Evolutionary conservation across 2,113 vertebrate genomes (phyloP).

Genomic region (Sorex fumeus): DNA sequence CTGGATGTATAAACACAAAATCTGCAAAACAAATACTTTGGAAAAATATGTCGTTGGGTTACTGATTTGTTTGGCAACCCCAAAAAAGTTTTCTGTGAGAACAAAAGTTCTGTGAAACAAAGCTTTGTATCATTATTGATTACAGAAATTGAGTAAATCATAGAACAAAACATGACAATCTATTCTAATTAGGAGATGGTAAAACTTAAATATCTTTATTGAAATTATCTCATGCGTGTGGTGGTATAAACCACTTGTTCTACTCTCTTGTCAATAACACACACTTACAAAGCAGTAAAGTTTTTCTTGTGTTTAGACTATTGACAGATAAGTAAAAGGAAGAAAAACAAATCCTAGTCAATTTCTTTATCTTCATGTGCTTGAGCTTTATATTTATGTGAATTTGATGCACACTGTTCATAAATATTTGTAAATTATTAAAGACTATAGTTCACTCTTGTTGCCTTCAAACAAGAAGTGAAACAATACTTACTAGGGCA

Average conservation of each 20-base stretch:
- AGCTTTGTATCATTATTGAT: constrained; percentile 5
- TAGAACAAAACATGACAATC: constrained; percentile 20
- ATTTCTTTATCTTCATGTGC: not conserved
- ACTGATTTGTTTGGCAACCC: constrained; percentile 51
- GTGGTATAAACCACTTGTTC: not conserved
- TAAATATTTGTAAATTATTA: constrained; percentile 42
- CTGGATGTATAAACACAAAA: constrained; percentile 71
- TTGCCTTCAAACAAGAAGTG: not conserved
- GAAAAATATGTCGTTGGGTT: constrained; percentile 59
- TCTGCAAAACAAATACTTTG: constrained; percentile 69
- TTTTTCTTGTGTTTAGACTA: constrained; percentile 24
- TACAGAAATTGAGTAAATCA: constrained; percentile 18
- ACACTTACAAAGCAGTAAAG: not conserved
- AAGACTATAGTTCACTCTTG: not conserved
- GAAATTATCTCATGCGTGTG: not conserved
- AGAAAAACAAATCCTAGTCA: not conserved
- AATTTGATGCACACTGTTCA: not conserved
- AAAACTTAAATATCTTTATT: not conserved
- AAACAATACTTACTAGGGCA: not conserved
- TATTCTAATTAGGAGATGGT: not conserved
- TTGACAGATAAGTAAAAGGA: not conserved
- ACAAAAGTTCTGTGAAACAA: constrained; percentile 60
- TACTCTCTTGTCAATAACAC: not conserved
- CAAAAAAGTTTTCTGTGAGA: constrained; percentile 40
- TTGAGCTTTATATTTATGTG: not conserved